These are phyloP conservation scores for Cercopithecus mona DNA, from an alignment of 2,113 vertebrate species.

Conservation along the genomic window DNA sequence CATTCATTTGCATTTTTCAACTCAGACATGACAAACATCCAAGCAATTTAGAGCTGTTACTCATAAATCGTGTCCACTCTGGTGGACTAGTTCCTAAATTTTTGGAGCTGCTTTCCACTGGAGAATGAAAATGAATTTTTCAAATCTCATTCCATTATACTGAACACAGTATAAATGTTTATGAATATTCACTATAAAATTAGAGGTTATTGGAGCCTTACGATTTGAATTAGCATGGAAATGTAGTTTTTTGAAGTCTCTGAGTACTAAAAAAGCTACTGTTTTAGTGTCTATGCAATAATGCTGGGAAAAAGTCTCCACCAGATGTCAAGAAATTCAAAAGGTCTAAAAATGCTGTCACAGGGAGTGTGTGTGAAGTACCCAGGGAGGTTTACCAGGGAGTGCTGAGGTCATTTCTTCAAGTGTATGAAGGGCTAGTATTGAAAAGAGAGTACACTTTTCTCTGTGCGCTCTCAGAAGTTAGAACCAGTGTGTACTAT, in stretches of 20 bases:
- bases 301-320: conserved; percentile 29
- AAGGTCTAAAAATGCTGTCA: neutral
- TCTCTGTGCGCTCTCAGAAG: neutral
- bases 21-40: conserved; percentile 62
- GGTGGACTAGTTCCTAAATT: conserved; percentile 58
- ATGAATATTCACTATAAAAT: conserved; percentile 74
- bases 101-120: conserved; percentile 46
- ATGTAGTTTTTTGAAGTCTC: conserved; percentile 30
- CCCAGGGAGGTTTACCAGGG: neutral
- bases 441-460: neutral
- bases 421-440: neutral
- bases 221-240: conserved; percentile 65
- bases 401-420: neutral
- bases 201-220: conserved; percentile 63
- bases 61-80: conserved; percentile 66
- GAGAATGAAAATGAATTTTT: conserved; percentile 69
- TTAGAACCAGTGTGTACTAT: neutral
- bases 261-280: neutral
- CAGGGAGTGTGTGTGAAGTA: neutral
- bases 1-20: conserved; percentile 64
- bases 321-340: neutral
- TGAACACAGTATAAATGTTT: conserved; percentile 44
- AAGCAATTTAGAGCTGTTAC: conserved; percentile 61
- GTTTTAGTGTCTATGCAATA: conserved; percentile 3
- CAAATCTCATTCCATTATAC: conserved; percentile 48